Evolutionary conservation across 2,888 invertebrate genomes (phyloP), one percentile per base, ranked within the genome.

Genomic region (Melanotus villosus): DNA sequence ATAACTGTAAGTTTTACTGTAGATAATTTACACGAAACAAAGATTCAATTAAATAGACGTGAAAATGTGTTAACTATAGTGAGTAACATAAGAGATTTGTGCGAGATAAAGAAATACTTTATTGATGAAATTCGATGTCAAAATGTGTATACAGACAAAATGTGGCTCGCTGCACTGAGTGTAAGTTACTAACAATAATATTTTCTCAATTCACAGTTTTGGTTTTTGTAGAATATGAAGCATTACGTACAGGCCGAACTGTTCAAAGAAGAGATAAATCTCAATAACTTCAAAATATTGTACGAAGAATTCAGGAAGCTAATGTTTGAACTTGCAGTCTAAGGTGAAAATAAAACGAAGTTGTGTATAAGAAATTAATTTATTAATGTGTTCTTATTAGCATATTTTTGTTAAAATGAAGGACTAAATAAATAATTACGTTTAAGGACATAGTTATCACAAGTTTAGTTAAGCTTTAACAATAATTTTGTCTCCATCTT

Each of bases 401-500:
- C 26, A 26, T 7, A 26, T 5, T 26, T 26, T 26, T 5, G 3
- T 26, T 5, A 3, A 26, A 26, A 26, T 26, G 7, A 7, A 5
- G 26, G 26, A 26, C 3, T 26, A 26, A 26, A 52, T 18, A 52
- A 52, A 32, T 32, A 52, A 52, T 52, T 23, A n/a, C 18, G 1
- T 23, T 18, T 16, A 32, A 45, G 10, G 7, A 47, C 26, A 43
- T 47, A 10, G n/a, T 43, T 64, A 65, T 58, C 66, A 68, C 62
- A 63, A 52, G 10, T 23, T 23, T 1, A 21, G 23, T 63, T 63
- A 63, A n/a, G 23, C 38, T 45, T 71, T 73, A 9, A 78, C 93
- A 70, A 92, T 85, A 75, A 97, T 91, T 68, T 88, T 90, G 84
- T 97, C 96, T 68, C 93, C 94, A 78, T 93, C 91, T 85, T 94